phyloP scores from a whole-genome alignment of 2,888 invertebrate species.

The Hirtodrosophila alboralis region DNA sequence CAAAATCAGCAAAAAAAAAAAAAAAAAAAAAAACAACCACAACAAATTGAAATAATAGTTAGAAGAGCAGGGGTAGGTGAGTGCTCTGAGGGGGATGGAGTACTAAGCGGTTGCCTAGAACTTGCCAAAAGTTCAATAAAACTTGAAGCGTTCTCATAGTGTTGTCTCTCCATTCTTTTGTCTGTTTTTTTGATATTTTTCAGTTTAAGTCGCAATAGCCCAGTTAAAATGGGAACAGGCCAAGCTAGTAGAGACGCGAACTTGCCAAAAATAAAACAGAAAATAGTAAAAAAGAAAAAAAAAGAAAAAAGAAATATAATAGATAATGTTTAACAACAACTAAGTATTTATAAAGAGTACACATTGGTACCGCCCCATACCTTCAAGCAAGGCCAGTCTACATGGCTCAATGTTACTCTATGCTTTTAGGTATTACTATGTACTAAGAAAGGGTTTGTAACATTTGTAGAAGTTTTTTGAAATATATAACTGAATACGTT shows the following conservation, averaged over 20 bases:
- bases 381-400: conserved; percentile 18
- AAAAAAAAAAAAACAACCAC: conserved; percentile 41
- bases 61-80: neutral
- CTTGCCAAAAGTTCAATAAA: conserved; percentile 74
- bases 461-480: neutral
- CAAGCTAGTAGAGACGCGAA: conserved; percentile 46
- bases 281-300: no score
- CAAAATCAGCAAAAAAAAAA: conserved; percentile 58
- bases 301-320: no score
- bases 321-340: conserved; percentile 42
- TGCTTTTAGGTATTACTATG: fast-evolving
- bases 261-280: conserved; percentile 53
- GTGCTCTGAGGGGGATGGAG: neutral
- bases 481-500: no score
- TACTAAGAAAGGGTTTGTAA: neutral
- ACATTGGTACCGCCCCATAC: conserved; percentile 29
- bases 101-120: conserved; percentile 26
- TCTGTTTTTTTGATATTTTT: conserved; percentile 45
- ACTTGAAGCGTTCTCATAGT: conserved; percentile 55
- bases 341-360: conserved; percentile 24
- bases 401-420: conserved; percentile 4
- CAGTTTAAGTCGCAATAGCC: conserved; percentile 75
- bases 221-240: conserved; percentile 74
- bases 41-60: conserved; percentile 19
- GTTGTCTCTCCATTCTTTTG: conserved; percentile 12